phyloP scores from a whole-genome alignment of 2,113 vertebrate genomes.

The Leuciscus idus region DNA sequence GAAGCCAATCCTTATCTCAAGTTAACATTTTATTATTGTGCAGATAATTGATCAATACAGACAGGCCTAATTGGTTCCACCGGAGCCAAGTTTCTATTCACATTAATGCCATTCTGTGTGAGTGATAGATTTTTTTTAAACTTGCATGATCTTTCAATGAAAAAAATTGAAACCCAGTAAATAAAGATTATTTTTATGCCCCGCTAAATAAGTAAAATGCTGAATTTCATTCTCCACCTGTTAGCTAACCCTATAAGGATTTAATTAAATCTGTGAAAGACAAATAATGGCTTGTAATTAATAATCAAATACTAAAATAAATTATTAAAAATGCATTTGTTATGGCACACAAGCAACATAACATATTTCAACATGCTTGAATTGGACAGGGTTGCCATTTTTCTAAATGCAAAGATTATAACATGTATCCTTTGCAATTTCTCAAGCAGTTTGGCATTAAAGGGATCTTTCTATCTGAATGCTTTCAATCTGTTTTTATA shows the following conservation, averaged over 20 bases:
- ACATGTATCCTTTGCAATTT: not conserved
- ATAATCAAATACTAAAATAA: slow-evolving; percentile 7
- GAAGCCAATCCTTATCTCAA: slow-evolving; percentile 20
- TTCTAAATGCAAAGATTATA: not conserved
- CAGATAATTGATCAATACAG: slow-evolving; percentile 42
- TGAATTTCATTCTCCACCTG: not conserved
- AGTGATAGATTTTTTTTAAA: slow-evolving; percentile 21
- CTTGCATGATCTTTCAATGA: slow-evolving; percentile 20
- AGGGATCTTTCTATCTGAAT: not conserved
- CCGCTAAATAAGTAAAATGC: slow-evolving; percentile 10
- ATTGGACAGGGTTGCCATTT: not conserved
- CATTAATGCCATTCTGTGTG: slow-evolving; percentile 30
- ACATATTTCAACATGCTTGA: not conserved
- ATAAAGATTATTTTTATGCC: slow-evolving; percentile 31
- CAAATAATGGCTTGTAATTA: slow-evolving; percentile 21
- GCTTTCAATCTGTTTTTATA: not conserved
- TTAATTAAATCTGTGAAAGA: slow-evolving; percentile 27
- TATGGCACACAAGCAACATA: not conserved
- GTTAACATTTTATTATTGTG: slow-evolving; percentile 44
- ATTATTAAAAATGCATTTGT: slow-evolving; percentile 20
- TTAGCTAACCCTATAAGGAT: not conserved
- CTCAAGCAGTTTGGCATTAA: not conserved
- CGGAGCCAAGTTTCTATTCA: slow-evolving; percentile 35
- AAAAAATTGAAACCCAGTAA: slow-evolving; percentile 18
- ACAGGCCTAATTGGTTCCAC: slow-evolving; percentile 53